Conservation (phyloP, 2,113 vertebrate species). For the Dasyurus viverrinus region DNA sequence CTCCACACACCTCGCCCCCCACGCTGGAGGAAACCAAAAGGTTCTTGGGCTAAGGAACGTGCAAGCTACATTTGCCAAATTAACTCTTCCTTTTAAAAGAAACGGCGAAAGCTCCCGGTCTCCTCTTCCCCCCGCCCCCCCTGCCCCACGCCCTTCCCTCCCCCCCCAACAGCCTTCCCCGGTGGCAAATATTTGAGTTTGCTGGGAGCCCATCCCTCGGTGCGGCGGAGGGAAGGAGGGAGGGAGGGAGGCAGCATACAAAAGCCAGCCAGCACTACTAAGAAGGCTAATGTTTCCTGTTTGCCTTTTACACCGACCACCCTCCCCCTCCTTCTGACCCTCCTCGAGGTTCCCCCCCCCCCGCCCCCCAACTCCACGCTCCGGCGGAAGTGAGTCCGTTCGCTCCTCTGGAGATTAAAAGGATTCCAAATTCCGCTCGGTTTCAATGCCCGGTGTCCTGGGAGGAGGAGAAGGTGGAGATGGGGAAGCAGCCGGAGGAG, state of each 20-base stretch:
- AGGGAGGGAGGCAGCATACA: constrained; percentile 74
- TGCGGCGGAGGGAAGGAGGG: constrained; percentile 45
- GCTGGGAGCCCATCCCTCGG: not conserved
- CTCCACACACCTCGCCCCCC: constrained; percentile 42
- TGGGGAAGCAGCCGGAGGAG: constrained; percentile 61
- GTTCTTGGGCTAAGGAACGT: not conserved
- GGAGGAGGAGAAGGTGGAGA: constrained; percentile 62
- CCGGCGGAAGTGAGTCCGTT: constrained; percentile 84
- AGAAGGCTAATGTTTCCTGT: constrained; percentile 87
- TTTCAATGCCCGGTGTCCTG: constrained; percentile 75
- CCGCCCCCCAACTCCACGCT: constrained; percentile 79
- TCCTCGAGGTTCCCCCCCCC: constrained; percentile 43
- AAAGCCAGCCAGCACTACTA: constrained; percentile 72
- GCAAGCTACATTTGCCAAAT: constrained; percentile 48
- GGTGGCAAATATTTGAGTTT: not conserved
- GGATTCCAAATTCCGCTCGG: constrained; percentile 86
- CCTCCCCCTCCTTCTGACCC: constrained; percentile 72
- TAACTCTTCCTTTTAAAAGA: constrained; percentile 65
- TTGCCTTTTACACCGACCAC: constrained; percentile 80
- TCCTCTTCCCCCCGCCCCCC: not conserved
- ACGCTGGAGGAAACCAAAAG: constrained; percentile 36
- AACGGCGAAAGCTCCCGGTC: constrained; percentile 64
- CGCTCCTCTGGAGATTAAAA: constrained; percentile 89
- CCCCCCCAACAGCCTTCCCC: not conserved
- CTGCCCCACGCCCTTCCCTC: no score